phyloP scores from a whole-genome alignment of 2,888 invertebrate species.

The Tenthredo amoena region DNA sequence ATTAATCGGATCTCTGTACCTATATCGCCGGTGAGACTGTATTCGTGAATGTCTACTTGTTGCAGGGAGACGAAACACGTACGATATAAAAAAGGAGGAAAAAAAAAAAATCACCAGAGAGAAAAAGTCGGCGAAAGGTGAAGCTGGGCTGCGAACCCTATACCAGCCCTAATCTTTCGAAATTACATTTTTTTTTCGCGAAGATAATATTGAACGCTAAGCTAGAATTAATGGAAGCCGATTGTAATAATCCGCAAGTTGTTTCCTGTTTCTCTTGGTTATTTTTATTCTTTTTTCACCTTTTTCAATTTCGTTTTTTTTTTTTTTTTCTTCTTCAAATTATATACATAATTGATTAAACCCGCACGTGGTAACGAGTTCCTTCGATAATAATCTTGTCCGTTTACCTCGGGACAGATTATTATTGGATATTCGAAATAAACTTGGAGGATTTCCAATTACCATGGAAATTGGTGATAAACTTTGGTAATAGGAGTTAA shows the following conservation, averaged over 20 bases:
- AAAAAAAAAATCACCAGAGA: background rate
- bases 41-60: background rate
- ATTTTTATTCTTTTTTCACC: background rate
- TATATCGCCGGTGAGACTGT: background rate
- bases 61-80: background rate
- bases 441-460: conserved; percentile 63
- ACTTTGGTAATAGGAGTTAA: conserved; percentile 45
- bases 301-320: too few species aligned
- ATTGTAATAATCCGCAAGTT: conserved; percentile 30
- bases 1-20: background rate
- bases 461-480: conserved; percentile 65
- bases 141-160: background rate
- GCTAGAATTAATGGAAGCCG: conserved; percentile 32
- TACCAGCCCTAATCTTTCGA: background rate
- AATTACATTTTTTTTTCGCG: conserved; percentile 1
- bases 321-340: background rate
- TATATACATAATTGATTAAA: conserved; percentile 5
- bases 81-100: too few species aligned
- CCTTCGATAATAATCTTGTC: conserved; percentile 12
- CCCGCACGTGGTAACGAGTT: conserved; percentile 12
- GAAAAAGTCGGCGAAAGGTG: background rate
- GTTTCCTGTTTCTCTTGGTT: background rate
- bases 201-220: conserved; percentile 2
- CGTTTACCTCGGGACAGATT: background rate
- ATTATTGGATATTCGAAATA: conserved; percentile 59